Evolutionary conservation across 1,140 invertebrate genomes (phyloP).

Genomic region (Drosophila micromelanica): DNA sequence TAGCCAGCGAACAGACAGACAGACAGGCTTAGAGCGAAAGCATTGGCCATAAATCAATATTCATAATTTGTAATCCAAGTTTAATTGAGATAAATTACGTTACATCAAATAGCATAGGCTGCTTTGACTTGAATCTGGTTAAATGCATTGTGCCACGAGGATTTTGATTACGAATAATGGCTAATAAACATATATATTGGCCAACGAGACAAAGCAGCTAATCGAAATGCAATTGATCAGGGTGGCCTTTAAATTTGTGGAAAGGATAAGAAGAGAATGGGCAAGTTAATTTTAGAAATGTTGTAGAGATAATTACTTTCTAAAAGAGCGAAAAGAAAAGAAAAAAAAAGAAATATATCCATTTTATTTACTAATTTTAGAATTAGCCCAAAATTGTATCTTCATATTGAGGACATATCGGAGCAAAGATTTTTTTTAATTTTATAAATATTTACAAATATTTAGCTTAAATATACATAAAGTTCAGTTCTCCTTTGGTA

Average conservation of each 20-base stretch:
- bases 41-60: conserved; percentile 62
- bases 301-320: too few species aligned
- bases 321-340: too few species aligned
- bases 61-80: conserved; percentile 66
- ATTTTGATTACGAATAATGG: conserved; percentile 23
- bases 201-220: conserved; percentile 1
- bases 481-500: too few species aligned
- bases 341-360: too few species aligned
- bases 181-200: conserved; percentile 8
- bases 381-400: too few species aligned
- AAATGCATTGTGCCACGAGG: background rate
- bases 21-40: background rate
- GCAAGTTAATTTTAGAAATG: too few species aligned
- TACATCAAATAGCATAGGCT: conserved; percentile 17
- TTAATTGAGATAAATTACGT: conserved; percentile 70
- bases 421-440: too few species aligned
- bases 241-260: background rate
- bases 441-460: too few species aligned
- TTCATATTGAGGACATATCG: too few species aligned
- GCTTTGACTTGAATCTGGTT: conserved; percentile 6
- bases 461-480: too few species aligned
- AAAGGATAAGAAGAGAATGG: too few species aligned
- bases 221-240: background rate
- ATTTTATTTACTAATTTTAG: too few species aligned
- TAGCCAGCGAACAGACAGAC: conserved; percentile 13